phyloP scores from a whole-genome alignment of 1,140 invertebrate species.

The Planococcus citri region DNA sequence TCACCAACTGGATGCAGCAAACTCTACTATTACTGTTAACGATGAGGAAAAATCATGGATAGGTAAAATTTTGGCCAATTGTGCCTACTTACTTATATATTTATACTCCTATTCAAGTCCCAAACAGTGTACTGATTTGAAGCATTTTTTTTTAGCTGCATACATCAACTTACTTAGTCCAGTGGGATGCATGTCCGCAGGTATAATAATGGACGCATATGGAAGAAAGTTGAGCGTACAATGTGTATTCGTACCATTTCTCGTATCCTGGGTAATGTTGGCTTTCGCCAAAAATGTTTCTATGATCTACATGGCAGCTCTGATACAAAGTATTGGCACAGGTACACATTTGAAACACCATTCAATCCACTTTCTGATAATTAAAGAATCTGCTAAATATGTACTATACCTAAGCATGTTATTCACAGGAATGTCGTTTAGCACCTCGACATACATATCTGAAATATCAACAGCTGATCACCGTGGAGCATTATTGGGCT shows the following conservation, averaged over 20 bases:
- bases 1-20: neutral
- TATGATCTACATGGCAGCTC: neutral
- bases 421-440: neutral
- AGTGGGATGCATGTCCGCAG: neutral
- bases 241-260: neutral
- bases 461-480: conserved; percentile 7
- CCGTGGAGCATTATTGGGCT: conserved; percentile 7
- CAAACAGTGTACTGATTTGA: no score
- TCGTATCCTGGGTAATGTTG: neutral
- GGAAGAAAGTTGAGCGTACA: neutral
- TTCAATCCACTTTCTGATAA: no score
- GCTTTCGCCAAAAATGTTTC: neutral
- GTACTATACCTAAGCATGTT: no score
- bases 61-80: neutral
- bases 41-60: conserved; percentile 21
- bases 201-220: neutral
- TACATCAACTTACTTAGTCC: neutral
- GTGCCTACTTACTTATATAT: no score
- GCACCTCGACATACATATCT: conserved; percentile 11
- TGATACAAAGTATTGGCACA: neutral
- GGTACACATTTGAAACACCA: neutral
- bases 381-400: no score
- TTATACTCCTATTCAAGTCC: no score
- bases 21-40: neutral
- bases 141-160: neutral